Conservation (phyloP, 2,113 vertebrate genomes). For the Calypte anna region DNA sequence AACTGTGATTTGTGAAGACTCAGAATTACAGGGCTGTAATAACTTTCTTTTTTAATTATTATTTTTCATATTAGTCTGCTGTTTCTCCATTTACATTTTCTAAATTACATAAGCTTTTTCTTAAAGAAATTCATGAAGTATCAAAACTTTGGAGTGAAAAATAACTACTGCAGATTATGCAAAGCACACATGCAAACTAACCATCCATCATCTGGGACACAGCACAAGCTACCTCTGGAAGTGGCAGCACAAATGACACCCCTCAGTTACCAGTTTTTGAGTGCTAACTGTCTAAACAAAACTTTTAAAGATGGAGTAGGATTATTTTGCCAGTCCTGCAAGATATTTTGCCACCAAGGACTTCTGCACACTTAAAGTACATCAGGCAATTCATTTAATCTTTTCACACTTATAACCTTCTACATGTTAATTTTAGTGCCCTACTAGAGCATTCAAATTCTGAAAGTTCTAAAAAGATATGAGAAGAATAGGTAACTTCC, state of each 20-base stretch:
- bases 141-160: neutral
- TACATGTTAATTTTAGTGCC: neutral
- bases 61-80: neutral
- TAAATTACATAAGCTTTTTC: neutral
- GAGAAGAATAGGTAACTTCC: neutral
- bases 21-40: slow-evolving; percentile 36
- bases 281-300: neutral
- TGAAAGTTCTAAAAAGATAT: neutral
- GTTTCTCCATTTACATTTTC: neutral
- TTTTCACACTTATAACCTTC: neutral
- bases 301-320: neutral
- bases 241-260: neutral
- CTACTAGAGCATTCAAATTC: neutral
- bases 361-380: neutral
- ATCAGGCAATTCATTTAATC: neutral
- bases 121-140: neutral
- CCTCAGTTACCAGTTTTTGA: neutral
- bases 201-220: neutral
- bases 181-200: neutral
- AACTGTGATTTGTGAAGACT: slow-evolving; percentile 24
- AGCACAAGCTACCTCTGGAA: neutral
- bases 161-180: neutral
- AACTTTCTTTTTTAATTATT: neutral
- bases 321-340: neutral
- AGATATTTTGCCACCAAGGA: neutral